Evolutionary conservation across 1,140 invertebrate genomes (phyloP).

Genomic region (Cepaea nemoralis): DNA sequence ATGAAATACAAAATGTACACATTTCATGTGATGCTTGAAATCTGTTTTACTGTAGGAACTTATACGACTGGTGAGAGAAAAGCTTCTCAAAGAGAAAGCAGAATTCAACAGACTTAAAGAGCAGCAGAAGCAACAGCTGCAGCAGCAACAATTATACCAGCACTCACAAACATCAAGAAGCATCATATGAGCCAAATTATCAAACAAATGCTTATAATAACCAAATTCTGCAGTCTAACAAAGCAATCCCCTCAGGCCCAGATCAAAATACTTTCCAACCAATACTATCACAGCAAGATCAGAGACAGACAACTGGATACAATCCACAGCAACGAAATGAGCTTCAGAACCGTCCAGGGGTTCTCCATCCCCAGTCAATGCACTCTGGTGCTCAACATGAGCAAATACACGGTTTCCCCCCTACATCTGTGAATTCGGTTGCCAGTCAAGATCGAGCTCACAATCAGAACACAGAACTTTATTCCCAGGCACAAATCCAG

Average conservation of each 20-base stretch:
- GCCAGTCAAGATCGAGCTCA: background rate
- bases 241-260: background rate
- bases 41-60: slow-evolving; percentile 44
- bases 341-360: background rate
- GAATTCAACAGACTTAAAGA: slow-evolving; percentile 46
- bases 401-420: too few relatives aligned
- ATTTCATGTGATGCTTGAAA: too few relatives aligned
- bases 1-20: too few relatives aligned
- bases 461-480: background rate
- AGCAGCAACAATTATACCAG: too few relatives aligned
- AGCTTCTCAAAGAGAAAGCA: slow-evolving; percentile 45
- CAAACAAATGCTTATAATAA: background rate
- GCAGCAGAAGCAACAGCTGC: slow-evolving; percentile 17
- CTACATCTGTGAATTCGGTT: background rate
- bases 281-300: background rate
- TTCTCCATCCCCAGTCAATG: background rate
- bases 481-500: background rate
- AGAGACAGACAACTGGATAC: background rate
- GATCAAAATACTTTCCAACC: background rate
- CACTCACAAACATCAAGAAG: background rate
- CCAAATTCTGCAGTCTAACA: background rate
- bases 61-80: slow-evolving; percentile 47
- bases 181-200: background rate
- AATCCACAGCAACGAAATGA: background rate
- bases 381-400: too few relatives aligned